Evolutionary conservation across 2,888 invertebrate species (phyloP), one percentile per base, ranked within the genome.

Genomic region (Atethmia centrago): DNA sequence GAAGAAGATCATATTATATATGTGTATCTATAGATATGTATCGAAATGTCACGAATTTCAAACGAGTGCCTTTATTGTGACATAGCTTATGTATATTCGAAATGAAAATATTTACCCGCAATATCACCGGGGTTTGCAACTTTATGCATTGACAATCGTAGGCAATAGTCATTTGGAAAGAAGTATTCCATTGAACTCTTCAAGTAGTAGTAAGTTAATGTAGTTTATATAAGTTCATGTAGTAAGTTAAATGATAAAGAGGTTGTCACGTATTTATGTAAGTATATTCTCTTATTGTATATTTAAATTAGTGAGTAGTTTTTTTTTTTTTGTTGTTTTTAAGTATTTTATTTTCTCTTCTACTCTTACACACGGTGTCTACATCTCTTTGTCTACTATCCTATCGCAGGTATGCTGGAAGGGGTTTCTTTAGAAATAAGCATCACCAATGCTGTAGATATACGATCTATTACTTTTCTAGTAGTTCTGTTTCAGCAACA

Each of bases 381-480:
- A n/a, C n/a, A n/a, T n/a, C n/a, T n/a, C n/a, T n/a, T n/a, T n/a
- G n/a, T n/a, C n/a, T n/a, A n/a, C n/a, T n/a, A n/a, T n/a, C n/a
- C n/a, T n/a, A n/a, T n/a, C n/a, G n/a, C n/a, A n/a, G n/a, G n/a
- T n/a, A n/a, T n/a, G n/a, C n/a, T n/a, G n/a, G n/a, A n/a, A n/a
- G n/a, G n/a, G n/a, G n/a, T n/a, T n/a, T n/a, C n/a, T n/a, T n/a
- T n/a, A n/a, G n/a, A n/a, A n/a, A n/a, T n/a, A n/a, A n/a, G n/a
- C n/a, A n/a, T n/a, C n/a, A n/a, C n/a, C n/a, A n/a, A 40, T 0
- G 12, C n/a, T n/a, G 9, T n/a, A 51, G 5, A 25, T 47, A 14
- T 64, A n/a, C 9, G 14, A 25, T 21, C 31, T 5, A 14, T 71
- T 19, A 70, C 42, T 31, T 70, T 70, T n/a, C 19, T 21, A 31